phyloP scores from a whole-genome alignment of 2,113 vertebrate genomes.

The Agapornis roseicollis region DNA sequence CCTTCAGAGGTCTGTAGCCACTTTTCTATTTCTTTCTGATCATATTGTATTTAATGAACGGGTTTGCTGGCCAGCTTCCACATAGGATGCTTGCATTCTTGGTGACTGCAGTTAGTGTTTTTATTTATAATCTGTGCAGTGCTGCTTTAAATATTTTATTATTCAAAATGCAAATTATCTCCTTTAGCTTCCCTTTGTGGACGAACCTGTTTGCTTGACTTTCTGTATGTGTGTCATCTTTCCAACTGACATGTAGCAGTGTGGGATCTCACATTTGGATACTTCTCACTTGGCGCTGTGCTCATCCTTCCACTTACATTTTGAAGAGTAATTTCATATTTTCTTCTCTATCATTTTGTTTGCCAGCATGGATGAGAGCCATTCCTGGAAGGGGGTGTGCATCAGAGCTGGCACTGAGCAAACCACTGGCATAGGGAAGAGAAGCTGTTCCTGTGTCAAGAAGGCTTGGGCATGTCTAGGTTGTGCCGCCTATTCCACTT shows the following conservation, averaged over 20 bases:
- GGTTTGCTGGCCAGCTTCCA: slow-evolving; percentile 41
- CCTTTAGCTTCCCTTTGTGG: slow-evolving; percentile 40
- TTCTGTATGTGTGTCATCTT: slow-evolving; percentile 55
- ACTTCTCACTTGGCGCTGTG: slow-evolving; percentile 74
- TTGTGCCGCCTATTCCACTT: slow-evolving; percentile 63
- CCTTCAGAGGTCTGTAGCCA: slow-evolving; percentile 35
- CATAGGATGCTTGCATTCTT: neutral
- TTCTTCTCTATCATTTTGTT: slow-evolving; percentile 79
- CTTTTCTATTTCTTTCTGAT: slow-evolving; percentile 34
- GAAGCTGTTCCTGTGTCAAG: slow-evolving; percentile 79
- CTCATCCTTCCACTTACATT: slow-evolving; percentile 78
- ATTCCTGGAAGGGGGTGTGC: slow-evolving; percentile 80
- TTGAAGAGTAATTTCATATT: slow-evolving; percentile 84
- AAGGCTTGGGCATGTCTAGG: slow-evolving; percentile 71
- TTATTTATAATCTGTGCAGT: slow-evolving; percentile 21
- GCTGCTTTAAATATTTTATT: slow-evolving; percentile 44
- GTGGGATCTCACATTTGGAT: slow-evolving; percentile 77
- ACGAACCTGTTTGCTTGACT: slow-evolving; percentile 58
- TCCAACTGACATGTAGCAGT: slow-evolving; percentile 78
- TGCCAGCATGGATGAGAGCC: slow-evolving; percentile 82
- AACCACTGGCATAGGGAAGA: slow-evolving; percentile 75
- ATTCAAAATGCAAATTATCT: slow-evolving; percentile 13
- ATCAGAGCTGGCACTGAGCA: slow-evolving; percentile 71
- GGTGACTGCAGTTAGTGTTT: slow-evolving; percentile 17
- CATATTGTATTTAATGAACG: slow-evolving; percentile 1